A percentile compares a stretch with the other conserved stretches of the same genome.
phyloP scores from a whole-genome alignment of 2,113 vertebrate genomes.

The Microtus ochrogaster region DNA sequence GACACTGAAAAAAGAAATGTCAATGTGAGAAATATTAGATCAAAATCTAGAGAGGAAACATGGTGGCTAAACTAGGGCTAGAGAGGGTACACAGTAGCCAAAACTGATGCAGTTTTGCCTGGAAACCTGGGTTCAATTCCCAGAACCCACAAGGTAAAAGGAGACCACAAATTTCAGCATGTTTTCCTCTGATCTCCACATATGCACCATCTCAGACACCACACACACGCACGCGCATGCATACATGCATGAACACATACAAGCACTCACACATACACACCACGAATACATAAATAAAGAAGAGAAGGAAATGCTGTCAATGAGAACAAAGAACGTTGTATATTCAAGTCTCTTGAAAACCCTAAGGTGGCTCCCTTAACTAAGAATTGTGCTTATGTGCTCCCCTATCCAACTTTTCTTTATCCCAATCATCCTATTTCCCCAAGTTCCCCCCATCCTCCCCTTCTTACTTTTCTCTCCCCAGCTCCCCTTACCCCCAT shows the following conservation, averaged over 20 bases:
- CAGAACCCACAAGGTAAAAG: background rate
- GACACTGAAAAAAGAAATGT: background rate
- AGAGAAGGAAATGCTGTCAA: background rate
- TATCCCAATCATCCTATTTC: too few species aligned
- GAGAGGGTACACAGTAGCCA: background rate
- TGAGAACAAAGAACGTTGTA: accelerated
- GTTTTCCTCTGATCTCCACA: background rate
- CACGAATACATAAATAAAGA: background rate
- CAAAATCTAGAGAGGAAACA: background rate
- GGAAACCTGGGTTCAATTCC: background rate
- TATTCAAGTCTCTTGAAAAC: too few species aligned
- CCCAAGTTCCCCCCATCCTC: too few species aligned
- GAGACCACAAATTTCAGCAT: too few species aligned
- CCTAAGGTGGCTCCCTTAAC: too few species aligned
- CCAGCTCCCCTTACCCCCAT: too few species aligned
- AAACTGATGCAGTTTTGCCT: background rate
- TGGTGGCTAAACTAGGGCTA: background rate
- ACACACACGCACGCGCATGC: background rate
- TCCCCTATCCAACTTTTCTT: too few species aligned
- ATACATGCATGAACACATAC: background rate
- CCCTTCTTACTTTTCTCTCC: too few species aligned
- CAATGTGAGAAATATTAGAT: background rate
- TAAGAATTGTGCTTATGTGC: too few species aligned
- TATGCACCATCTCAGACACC: too few species aligned
- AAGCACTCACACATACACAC: background rate